Percentiles rank a stretch among this genome's conserved stretches.
phyloP scores from a whole-genome alignment of 2,888 invertebrate genomes.

The Cacoxenus indagator region DNA sequence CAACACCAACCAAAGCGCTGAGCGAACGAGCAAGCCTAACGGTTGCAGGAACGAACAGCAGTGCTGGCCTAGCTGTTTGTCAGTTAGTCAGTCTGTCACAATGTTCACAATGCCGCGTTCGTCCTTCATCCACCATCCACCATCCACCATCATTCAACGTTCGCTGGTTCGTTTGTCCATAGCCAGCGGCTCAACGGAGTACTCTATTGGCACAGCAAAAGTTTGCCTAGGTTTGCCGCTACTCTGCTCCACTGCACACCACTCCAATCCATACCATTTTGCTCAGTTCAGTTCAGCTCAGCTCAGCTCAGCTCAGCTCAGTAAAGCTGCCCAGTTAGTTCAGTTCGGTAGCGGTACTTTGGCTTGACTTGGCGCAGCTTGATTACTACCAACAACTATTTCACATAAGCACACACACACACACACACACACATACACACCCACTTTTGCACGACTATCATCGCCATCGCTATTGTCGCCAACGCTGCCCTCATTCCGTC shows the following conservation, averaged over 20 bases:
- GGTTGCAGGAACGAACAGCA: not conserved
- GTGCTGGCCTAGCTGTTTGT: not conserved
- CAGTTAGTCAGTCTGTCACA: not conserved
- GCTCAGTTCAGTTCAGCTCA: not conserved
- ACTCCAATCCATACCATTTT: not conserved
- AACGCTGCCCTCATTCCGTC: constrained; percentile 33
- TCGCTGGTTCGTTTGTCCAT: too few relatives aligned
- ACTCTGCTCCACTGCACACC: not conserved
- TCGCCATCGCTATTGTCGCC: not conserved
- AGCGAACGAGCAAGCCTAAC: not conserved
- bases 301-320: constrained; percentile 19
- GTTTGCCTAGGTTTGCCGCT: not conserved
- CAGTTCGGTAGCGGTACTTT: too few relatives aligned
- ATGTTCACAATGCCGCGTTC: too few relatives aligned
- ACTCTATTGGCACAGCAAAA: not conserved
- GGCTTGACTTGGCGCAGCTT: constrained; percentile 37
- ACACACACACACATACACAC: not conserved
- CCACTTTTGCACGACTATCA: not conserved
- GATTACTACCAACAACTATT: constrained; percentile 42
- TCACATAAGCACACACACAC: constrained; percentile 22
- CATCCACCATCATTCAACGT: too few relatives aligned
- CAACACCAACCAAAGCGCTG: not conserved
- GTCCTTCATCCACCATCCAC: too few relatives aligned
- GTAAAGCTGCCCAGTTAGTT: too few relatives aligned
- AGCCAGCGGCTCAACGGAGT: too few relatives aligned